These are phyloP conservation scores for Astatoreochromis straeleni DNA, from an alignment of 2,113 vertebrate species.

Conservation along the genomic window DNA sequence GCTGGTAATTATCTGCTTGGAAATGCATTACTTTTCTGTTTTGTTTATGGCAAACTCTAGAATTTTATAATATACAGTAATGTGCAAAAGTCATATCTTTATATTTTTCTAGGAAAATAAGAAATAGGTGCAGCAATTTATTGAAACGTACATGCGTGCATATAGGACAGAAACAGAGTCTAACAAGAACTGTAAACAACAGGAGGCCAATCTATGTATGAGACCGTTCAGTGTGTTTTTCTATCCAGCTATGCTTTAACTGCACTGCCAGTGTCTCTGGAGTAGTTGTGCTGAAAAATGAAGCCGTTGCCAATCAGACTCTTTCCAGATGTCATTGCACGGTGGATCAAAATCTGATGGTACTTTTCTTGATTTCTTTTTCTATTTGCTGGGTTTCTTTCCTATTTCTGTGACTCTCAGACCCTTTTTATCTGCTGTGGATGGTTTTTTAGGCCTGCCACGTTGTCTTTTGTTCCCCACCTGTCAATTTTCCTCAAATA, in stretches of 20 bases:
- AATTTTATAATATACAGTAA: neutral
- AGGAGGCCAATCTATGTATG: neutral
- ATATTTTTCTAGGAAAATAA: neutral
- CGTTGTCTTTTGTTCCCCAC: neutral
- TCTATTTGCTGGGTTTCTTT: neutral
- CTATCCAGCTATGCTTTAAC: neutral
- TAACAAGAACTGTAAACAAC: neutral
- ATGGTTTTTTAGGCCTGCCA: neutral
- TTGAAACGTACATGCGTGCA: neutral
- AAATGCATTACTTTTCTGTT: neutral
- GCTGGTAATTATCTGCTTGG: neutral
- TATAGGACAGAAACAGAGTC: neutral
- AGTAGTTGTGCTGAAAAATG: neutral
- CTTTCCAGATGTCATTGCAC: neutral
- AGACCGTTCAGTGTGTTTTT: neutral
- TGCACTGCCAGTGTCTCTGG: neutral
- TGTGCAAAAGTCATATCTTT: neutral
- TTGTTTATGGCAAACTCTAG: neutral
- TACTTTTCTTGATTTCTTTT: neutral
- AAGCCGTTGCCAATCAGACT: neutral
- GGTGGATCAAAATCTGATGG: neutral
- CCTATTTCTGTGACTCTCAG: neutral
- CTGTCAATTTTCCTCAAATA: neutral
- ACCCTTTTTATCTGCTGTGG: neutral
- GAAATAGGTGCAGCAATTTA: neutral